A percentile compares a stretch with the other conserved stretches of the same genome.
Evolutionary conservation across 2,888 invertebrate species (phyloP).

Genomic region (Antheraea yamamai): DNA sequence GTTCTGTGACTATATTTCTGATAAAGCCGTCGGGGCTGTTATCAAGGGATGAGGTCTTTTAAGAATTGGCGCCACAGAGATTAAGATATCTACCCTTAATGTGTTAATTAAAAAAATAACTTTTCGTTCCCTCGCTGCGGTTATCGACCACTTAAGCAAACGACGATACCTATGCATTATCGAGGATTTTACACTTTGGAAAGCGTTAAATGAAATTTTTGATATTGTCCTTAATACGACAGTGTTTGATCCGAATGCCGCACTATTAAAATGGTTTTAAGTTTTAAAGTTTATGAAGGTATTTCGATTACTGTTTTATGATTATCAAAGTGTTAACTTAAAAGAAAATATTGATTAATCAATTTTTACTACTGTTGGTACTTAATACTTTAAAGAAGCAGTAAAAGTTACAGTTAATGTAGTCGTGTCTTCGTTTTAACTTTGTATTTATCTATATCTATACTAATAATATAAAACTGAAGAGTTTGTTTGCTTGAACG

Average conservation of each 20-base stretch:
- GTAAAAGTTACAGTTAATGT: background rate
- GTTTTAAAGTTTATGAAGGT: conserved; percentile 12
- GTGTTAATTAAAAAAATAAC: conserved; percentile 80
- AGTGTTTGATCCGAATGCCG: conserved; percentile 29
- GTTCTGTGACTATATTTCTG: conserved; percentile 60
- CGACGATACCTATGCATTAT: conserved; percentile 62
- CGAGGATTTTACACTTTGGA: conserved; percentile 70
- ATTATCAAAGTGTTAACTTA: conserved; percentile 3
- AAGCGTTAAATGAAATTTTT: conserved; percentile 63
- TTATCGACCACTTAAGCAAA: conserved; percentile 76
- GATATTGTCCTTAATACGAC: conserved; percentile 39
- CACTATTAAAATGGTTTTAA: conserved; percentile 3
- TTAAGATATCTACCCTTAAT: conserved; percentile 77
- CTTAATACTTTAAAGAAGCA: background rate
- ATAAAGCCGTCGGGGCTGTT: conserved; percentile 70
- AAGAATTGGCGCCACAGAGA: conserved; percentile 78
- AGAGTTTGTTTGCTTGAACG: too few relatives aligned
- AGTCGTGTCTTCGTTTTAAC: background rate
- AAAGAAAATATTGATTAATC: background rate
- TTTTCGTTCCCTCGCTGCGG: conserved; percentile 55
- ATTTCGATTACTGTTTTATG: background rate
- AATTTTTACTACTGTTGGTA: background rate
- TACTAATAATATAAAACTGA: too few relatives aligned
- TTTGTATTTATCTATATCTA: too few relatives aligned
- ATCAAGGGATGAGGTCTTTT: conserved; percentile 73